Evolutionary conservation across 2,113 vertebrate genomes (phyloP), one percentile per base, ranked within the genome.

Genomic region (Pterophyllum scalare): DNA sequence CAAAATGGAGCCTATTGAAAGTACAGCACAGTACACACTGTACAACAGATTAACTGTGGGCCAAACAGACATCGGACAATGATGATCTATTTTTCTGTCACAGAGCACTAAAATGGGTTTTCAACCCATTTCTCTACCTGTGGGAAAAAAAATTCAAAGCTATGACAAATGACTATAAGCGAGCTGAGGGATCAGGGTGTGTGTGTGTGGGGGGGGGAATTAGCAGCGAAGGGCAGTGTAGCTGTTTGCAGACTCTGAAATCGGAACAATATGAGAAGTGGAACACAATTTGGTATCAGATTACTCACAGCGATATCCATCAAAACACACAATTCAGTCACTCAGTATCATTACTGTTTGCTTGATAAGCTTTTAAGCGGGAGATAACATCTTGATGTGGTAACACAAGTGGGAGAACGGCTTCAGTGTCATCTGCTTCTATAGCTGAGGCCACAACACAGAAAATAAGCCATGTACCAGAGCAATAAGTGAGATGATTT

Each of bases 281-380:
- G 86, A 94, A 93, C 88, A 89, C 91, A 92, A 93, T 94, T 94
- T 92, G 83, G 87, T 87, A 84, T 93, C 92, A 90, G 87, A 93
- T 94, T 92, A 93, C 94, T 94, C 87, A 84, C 84, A 61, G 88
- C 3, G 91, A 93, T 93, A 94, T 94, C 94, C 93, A 95, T 95
- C 94, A 94, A 93, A 94, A 90, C 91, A 93, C 83, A 91, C 87
- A 88, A 91, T 92, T 74, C 92, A 92, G 88, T 93, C 94, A 92
- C 92, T 94, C 90, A 92, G 86, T 88, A 88, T 92, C 88, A 91
- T 95, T 95, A 92, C 84, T 77, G 89, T 83, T 58, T 70, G 81
- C 81, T 78, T 90, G 93, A 94, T 94, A 92, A 93, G 92, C 92
- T 92, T 94, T 93, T 90, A 93, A 92, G 90, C 83, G 17, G 70